Conservation (phyloP, 1,140 invertebrate genomes). For the Ceratina japonica region DNA sequence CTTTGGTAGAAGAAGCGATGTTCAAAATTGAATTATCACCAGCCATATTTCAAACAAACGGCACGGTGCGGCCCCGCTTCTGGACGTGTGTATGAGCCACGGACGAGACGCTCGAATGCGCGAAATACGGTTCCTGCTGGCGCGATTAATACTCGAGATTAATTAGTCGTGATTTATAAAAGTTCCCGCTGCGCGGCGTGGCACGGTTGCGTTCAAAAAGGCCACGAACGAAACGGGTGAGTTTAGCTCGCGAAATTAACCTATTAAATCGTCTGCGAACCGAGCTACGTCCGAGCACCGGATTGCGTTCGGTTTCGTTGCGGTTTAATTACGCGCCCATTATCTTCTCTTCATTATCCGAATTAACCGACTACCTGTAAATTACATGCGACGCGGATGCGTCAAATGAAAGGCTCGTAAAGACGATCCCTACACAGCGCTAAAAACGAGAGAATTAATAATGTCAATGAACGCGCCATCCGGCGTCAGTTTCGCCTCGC, state of each 20-base stretch:
- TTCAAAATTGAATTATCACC: slow-evolving; percentile 35
- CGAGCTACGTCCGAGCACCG: slow-evolving; percentile 42
- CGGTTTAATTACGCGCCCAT: slow-evolving; percentile 52
- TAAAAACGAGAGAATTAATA: no score
- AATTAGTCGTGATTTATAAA: slow-evolving; percentile 45
- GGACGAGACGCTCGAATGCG: not conserved
- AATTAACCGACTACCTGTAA: slow-evolving; percentile 43
- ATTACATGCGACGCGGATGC: slow-evolving; percentile 31
- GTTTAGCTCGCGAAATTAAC: slow-evolving; percentile 37
- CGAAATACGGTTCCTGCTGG: slow-evolving; percentile 24
- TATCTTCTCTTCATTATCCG: slow-evolving; percentile 55
- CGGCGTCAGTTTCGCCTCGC: not conserved
- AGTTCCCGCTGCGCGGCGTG: not conserved
- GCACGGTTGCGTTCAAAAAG: not conserved
- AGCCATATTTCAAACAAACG: slow-evolving; percentile 18
- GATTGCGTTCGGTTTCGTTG: slow-evolving; percentile 29
- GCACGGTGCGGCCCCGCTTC: not conserved
- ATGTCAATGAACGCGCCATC: slow-evolving; percentile 4
- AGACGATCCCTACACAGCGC: not conserved
- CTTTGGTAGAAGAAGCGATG: slow-evolving; percentile 1
- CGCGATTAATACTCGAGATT: slow-evolving; percentile 38
- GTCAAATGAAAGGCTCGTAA: not conserved
- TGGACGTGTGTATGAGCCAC: slow-evolving; percentile 12
- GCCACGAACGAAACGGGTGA: not conserved
- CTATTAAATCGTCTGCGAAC: slow-evolving; percentile 53